phyloP scores from a whole-genome alignment of 2,888 invertebrate species.

The Rapana venosa region DNA sequence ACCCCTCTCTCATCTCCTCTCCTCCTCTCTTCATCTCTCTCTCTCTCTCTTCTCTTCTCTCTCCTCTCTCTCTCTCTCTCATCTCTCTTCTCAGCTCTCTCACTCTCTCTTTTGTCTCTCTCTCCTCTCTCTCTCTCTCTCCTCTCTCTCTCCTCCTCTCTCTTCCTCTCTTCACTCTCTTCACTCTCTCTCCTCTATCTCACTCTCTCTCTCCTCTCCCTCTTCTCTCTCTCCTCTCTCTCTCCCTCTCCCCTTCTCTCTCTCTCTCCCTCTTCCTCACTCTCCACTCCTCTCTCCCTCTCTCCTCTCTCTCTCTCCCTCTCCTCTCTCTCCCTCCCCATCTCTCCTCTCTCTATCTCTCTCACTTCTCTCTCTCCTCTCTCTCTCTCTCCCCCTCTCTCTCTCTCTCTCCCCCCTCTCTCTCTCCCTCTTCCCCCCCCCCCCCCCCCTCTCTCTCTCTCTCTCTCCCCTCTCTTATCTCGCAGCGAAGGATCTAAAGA shows the following conservation, averaged over 20 bases:
- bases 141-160: background rate
- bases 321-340: conserved; percentile 47
- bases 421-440: background rate
- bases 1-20: no score
- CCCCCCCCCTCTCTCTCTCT: background rate
- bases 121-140: background rate
- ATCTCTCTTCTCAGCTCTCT: background rate
- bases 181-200: background rate
- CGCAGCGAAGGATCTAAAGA: no score
- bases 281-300: background rate
- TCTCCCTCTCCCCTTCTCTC: background rate
- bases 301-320: conserved; percentile 48
- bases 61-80: background rate
- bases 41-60: background rate
- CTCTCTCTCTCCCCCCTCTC: background rate
- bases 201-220: background rate
- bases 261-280: background rate
- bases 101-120: background rate
- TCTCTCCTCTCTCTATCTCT: no score
- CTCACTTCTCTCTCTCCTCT: no score
- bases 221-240: background rate
- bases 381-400: background rate
- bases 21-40: background rate
- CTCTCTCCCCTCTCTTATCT: conserved; percentile 8
- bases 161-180: background rate